These are phyloP conservation scores for Fulmarus glacialis DNA, from an alignment of 2,113 vertebrate species.

Conservation along the genomic window DNA sequence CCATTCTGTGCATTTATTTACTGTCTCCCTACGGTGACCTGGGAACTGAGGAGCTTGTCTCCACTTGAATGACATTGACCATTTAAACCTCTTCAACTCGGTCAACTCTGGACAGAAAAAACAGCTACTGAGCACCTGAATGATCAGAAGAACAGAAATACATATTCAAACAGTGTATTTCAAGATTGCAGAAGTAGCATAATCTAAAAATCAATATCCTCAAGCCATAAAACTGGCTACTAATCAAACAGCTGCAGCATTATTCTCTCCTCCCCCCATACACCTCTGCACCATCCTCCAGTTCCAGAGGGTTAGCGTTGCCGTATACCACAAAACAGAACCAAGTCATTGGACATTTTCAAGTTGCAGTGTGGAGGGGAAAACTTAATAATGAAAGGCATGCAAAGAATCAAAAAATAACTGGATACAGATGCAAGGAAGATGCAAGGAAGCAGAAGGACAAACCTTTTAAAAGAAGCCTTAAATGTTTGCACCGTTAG, in stretches of 20 bases:
- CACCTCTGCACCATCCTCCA: background rate
- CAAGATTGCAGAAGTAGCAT: background rate
- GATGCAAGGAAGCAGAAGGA: background rate
- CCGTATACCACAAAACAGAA: background rate
- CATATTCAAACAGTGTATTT: background rate
- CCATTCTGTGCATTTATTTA: background rate
- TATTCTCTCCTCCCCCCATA: background rate
- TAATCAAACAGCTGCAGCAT: background rate
- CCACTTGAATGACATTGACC: background rate
- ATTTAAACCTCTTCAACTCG: background rate
- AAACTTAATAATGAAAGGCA: background rate
- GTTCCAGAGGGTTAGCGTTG: accelerated
- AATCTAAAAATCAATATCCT: background rate
- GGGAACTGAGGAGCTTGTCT: background rate
- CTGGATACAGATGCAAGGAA: background rate
- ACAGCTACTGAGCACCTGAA: background rate
- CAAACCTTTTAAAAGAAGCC: background rate
- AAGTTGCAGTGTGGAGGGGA: background rate
- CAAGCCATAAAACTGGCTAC: background rate
- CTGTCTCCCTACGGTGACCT: background rate
- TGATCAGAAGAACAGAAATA: background rate
- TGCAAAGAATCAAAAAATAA: background rate
- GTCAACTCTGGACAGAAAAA: background rate
- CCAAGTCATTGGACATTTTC: background rate
- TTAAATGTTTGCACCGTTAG: background rate